These are phyloP conservation scores for Heliconius ismenius DNA, from an alignment of 2,888 invertebrate genomes.

Conservation along the genomic window DNA sequence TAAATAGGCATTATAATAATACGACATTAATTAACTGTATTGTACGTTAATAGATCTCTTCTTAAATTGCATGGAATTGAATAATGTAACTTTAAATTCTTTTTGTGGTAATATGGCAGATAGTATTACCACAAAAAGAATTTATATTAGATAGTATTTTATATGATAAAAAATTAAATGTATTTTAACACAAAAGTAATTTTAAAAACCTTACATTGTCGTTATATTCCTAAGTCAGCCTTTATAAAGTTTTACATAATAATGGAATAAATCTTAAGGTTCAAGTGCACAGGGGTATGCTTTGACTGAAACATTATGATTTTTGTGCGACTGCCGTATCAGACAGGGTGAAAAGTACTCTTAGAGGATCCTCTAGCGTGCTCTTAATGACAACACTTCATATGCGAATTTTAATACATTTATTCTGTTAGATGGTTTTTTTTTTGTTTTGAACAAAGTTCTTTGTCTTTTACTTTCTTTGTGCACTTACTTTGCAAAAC, in stretches of 20 bases:
- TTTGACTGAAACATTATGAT: conserved; percentile 40
- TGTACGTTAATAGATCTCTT: too few species aligned
- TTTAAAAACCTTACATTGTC: neutral
- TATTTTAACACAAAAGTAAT: neutral
- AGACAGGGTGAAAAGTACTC: conserved; percentile 39
- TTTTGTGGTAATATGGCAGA: too few species aligned
- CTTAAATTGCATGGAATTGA: too few species aligned
- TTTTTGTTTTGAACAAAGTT: neutral
- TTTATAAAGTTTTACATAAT: conserved; percentile 31
- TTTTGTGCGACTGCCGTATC: conserved; percentile 35
- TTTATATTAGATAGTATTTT: too few species aligned
- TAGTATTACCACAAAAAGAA: too few species aligned
- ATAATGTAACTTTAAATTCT: too few species aligned
- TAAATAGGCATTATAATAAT: neutral
- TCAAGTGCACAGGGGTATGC: conserved; percentile 35
- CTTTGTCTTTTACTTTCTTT: conserved; percentile 7
- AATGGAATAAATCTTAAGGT: conserved; percentile 41
- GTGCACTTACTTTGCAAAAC: neutral
- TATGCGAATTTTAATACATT: conserved; percentile 36
- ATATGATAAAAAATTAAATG: too few species aligned
- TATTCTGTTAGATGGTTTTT: conserved; percentile 26
- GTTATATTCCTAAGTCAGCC: neutral
- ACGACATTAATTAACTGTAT: too few species aligned
- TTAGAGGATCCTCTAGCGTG: conserved; percentile 38
- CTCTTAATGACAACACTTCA: conserved; percentile 42